phyloP scores from a whole-genome alignment of 2,113 vertebrate genomes.

The Melanocharis versteri region DNA sequence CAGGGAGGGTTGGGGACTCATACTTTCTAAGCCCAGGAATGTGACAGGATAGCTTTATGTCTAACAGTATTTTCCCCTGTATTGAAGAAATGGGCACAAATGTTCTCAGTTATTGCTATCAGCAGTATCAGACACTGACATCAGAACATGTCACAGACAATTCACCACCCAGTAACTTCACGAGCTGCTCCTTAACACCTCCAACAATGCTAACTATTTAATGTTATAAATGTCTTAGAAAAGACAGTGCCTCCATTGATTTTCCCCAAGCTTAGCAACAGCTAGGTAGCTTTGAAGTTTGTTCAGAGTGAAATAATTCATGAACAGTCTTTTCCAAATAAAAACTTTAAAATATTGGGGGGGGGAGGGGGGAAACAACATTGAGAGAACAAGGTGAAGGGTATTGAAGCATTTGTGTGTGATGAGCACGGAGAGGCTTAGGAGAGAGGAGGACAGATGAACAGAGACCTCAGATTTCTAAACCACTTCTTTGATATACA shows the following conservation, averaged over 20 bases:
- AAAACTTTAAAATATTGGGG: not conserved
- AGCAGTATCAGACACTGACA: not conserved
- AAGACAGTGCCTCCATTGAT: not conserved
- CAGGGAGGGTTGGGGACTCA: not conserved
- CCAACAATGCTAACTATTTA: not conserved
- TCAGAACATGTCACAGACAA: not conserved
- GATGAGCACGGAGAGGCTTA: not conserved
- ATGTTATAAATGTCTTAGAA: not conserved
- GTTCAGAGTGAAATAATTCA: not conserved
- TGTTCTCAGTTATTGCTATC: not conserved
- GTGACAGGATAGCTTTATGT: not conserved
- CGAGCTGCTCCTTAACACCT: not conserved
- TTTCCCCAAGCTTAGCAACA: not conserved
- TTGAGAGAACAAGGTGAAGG: not conserved
- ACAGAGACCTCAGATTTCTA: not conserved
- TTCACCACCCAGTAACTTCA: not conserved
- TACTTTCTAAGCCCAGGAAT: not conserved
- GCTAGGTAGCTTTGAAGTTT: not conserved
- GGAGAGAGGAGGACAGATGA: not conserved
- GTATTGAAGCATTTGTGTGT: not conserved
- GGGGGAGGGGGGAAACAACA: fast-evolving
- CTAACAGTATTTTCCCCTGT: not conserved
- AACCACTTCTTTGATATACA: not conserved
- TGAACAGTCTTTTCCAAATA: not conserved
- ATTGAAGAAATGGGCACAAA: not conserved